A percentile compares a stretch with the other conserved stretches of the same genome.
phyloP scores from a whole-genome alignment of 2,888 invertebrate species.

The Acleris laterana region DNA sequence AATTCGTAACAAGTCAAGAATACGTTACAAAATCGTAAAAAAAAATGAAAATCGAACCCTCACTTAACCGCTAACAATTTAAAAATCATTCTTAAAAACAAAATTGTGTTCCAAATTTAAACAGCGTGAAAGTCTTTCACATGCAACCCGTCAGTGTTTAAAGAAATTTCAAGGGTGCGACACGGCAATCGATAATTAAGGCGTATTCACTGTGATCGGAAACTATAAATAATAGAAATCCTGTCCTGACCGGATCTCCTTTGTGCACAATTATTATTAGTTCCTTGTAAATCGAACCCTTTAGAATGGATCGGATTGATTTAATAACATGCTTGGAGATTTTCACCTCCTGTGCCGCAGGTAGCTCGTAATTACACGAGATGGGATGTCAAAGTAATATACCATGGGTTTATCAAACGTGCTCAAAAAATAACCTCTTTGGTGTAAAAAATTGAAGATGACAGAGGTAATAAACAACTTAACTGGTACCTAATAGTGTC shows the following conservation, averaged over 20 bases:
- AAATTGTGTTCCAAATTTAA: slow-evolving; percentile 50
- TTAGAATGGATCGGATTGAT: slow-evolving; percentile 78
- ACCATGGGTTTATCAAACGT: not conserved
- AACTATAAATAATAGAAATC: slow-evolving; percentile 82
- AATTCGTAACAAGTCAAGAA: not conserved
- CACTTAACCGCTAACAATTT: slow-evolving; percentile 12
- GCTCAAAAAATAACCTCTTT: no score
- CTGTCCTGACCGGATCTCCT: slow-evolving; percentile 81
- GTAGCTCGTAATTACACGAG: slow-evolving; percentile 40
- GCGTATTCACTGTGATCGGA: slow-evolving; percentile 82
- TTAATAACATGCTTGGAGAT: slow-evolving; percentile 76
- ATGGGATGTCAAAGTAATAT: slow-evolving; percentile 12
- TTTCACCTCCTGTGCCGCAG: slow-evolving; percentile 72
- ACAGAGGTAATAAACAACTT: no score
- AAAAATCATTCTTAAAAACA: slow-evolving; percentile 38
- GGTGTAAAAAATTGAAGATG: no score
- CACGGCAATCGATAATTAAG: slow-evolving; percentile 80
- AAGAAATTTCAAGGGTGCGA: slow-evolving; percentile 71
- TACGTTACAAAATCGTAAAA: slow-evolving; percentile 1
- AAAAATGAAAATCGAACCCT: slow-evolving; percentile 13
- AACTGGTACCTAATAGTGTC: no score
- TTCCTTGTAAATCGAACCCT: slow-evolving; percentile 72
- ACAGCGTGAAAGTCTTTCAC: slow-evolving; percentile 62
- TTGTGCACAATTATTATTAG: slow-evolving; percentile 78
- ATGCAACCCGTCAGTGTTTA: slow-evolving; percentile 64